Conservation (phyloP, 2,888 invertebrate genomes). For the Paralinhomoeus sp. region DNA sequence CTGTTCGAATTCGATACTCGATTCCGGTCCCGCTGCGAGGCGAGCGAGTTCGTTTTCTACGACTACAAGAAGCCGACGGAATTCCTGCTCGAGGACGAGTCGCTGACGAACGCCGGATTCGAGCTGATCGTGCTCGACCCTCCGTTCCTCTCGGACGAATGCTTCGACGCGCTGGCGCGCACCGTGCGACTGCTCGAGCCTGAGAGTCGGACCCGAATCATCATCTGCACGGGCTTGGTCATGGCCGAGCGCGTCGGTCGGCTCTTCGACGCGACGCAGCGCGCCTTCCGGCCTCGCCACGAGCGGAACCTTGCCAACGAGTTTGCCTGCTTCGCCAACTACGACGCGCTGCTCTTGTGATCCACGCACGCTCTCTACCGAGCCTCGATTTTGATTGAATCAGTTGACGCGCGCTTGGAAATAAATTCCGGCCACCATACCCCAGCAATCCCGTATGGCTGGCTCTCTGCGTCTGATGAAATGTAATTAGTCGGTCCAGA, state of each 20-base stretch:
- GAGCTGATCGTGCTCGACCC: conserved; percentile 78
- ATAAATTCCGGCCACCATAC: too few species aligned
- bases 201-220: conserved; percentile 37
- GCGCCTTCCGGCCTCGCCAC: conserved; percentile 53
- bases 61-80: conserved; percentile 44
- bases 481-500: too few species aligned
- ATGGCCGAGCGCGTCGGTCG: conserved; percentile 45
- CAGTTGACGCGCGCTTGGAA: too few species aligned
- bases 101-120: conserved; percentile 35
- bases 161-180: conserved; percentile 53
- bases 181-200: conserved; percentile 51
- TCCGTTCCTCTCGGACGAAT: conserved; percentile 77
- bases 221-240: conserved; percentile 60
- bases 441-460: too few species aligned
- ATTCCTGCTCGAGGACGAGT: too few species aligned
- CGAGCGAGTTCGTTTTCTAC: conserved; percentile 55
- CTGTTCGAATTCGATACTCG: conserved; percentile 59
- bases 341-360: too few species aligned
- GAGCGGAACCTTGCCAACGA: conserved; percentile 73
- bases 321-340: conserved; percentile 72
- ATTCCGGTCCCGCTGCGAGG: conserved; percentile 37
- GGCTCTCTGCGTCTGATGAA: too few species aligned
- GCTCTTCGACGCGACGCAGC: conserved; percentile 40
- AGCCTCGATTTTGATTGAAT: too few species aligned
- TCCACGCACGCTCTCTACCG: too few species aligned